Evolutionary conservation across 2,888 invertebrate genomes (phyloP).

Genomic region (Folsomia candida): DNA sequence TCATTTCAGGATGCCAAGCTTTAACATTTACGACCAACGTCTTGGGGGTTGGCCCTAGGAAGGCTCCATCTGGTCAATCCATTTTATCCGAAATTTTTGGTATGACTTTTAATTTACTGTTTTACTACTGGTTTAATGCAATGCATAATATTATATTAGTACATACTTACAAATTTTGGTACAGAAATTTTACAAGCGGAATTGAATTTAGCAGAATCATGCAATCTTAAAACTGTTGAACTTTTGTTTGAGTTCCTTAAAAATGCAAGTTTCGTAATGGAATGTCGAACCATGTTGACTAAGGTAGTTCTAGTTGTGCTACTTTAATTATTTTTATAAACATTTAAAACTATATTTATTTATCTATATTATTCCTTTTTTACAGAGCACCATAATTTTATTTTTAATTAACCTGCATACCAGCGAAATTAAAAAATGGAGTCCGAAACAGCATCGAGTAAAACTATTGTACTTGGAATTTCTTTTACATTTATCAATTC

Average conservation of each 20-base stretch:
- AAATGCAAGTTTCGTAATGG: constrained; percentile 36
- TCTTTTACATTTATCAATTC: constrained; percentile 37
- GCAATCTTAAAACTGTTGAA: constrained; percentile 40
- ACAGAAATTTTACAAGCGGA: constrained; percentile 42
- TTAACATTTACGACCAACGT: constrained; percentile 42
- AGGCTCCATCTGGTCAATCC: constrained; percentile 40
- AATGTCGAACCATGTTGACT: constrained; percentile 40
- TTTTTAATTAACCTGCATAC: constrained; percentile 41
- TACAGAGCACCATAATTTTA: constrained; percentile 30
- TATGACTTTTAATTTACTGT: too few species aligned
- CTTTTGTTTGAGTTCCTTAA: constrained; percentile 38
- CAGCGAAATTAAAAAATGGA: constrained; percentile 46
- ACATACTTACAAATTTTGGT: too few species aligned
- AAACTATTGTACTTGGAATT: constrained; percentile 41
- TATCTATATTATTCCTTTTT: constrained; percentile 10
- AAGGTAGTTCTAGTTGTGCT: constrained; percentile 30
- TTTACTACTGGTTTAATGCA: too few species aligned
- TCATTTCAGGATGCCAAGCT: constrained; percentile 35
- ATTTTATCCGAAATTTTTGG: constrained; percentile 37
- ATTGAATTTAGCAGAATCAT: constrained; percentile 31
- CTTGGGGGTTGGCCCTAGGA: constrained; percentile 40
- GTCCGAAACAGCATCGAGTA: constrained; percentile 37
- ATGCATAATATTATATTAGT: too few species aligned
- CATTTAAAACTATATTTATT: too few species aligned
- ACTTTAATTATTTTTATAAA: constrained; percentile 1